Evolutionary conservation across 2,113 vertebrate species (phyloP).

Genomic region (Henicopernis longicauda): DNA sequence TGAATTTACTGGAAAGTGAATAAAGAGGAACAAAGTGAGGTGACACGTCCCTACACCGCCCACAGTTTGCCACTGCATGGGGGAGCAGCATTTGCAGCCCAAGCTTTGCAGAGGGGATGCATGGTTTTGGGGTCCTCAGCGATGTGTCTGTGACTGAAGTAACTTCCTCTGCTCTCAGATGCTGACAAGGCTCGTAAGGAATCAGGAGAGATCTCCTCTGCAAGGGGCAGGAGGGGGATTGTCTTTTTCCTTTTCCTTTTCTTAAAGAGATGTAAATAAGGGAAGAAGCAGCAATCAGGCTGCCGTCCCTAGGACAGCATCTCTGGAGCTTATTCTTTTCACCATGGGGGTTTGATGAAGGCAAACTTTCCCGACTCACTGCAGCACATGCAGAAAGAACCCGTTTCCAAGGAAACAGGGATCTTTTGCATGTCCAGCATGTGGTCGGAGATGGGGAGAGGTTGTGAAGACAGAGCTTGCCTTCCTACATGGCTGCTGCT

Average conservation of each 20-base stretch:
- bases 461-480: neutral
- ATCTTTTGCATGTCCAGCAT: conserved; percentile 63
- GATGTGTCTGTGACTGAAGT: accelerated
- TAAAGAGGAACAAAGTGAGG: neutral
- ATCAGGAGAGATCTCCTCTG: neutral
- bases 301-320: conserved; percentile 54
- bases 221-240: conserved; percentile 17
- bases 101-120: neutral
- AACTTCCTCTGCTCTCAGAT: neutral
- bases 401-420: conserved; percentile 75
- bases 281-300: conserved; percentile 67
- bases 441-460: conserved; percentile 39
- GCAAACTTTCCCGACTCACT: conserved; percentile 63
- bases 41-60: accelerated
- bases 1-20: neutral
- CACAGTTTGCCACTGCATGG: accelerated
- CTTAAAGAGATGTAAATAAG: conserved; percentile 65
- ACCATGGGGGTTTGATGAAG: conserved; percentile 75
- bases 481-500: neutral
- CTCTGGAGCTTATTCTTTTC: conserved; percentile 72
- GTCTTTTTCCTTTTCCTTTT: neutral
- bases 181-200: accelerated
- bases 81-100: neutral
- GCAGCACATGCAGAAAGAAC: conserved; percentile 68
- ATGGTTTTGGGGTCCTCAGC: neutral